These are phyloP conservation scores for Gephyroberyx darwinii DNA, from an alignment of 2,797 vertebrate species.

Conservation along the genomic window DNA sequence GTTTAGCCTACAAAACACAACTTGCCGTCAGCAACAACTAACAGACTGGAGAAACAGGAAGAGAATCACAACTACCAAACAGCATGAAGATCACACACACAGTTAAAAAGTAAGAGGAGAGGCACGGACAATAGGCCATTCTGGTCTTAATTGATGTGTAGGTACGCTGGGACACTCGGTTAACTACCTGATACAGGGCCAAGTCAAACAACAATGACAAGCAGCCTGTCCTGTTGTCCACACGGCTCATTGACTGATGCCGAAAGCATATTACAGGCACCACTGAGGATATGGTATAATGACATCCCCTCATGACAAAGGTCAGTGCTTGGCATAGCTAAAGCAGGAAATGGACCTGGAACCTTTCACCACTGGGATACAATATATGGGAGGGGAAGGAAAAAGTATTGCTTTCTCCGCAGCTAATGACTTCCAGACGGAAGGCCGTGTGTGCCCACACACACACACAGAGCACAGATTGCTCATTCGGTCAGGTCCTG, in stretches of 20 bases:
- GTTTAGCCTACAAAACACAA: constrained; percentile 15
- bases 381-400: constrained; percentile 45
- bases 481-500: constrained; percentile 77
- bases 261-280: constrained; percentile 50
- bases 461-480: constrained; percentile 48
- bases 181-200: constrained; percentile 48
- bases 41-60: background rate
- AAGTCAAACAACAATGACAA: constrained; percentile 56
- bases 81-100: background rate
- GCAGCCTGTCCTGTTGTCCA: background rate
- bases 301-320: constrained; percentile 62
- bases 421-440: constrained; percentile 71
- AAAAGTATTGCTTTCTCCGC: constrained; percentile 54
- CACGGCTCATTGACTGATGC: constrained; percentile 41
- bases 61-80: constrained; percentile 11
- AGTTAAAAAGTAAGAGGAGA: background rate
- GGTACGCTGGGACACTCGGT: constrained; percentile 33
- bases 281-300: constrained; percentile 46
- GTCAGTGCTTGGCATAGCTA: constrained; percentile 51
- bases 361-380: constrained; percentile 39
- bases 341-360: constrained; percentile 41
- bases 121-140: constrained; percentile 13
- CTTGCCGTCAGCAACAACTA: constrained; percentile 20
- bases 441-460: constrained; percentile 30
- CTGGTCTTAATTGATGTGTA: constrained; percentile 43